These are phyloP conservation scores for Falco novaeseelandiae DNA, from an alignment of 2,797 vertebrate genomes.

Conservation along the genomic window DNA sequence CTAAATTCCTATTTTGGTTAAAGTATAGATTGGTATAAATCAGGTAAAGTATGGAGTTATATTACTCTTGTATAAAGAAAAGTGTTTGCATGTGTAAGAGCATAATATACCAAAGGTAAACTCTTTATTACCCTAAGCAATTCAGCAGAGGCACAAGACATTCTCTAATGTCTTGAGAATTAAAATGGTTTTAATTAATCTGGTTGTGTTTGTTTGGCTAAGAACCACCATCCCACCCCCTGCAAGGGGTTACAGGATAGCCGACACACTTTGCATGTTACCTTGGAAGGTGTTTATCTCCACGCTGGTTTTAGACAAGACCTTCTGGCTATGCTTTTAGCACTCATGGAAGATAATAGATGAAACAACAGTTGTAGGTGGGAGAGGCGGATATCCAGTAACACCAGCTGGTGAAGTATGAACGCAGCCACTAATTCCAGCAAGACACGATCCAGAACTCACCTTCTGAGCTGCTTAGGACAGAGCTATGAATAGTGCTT, in stretches of 20 bases:
- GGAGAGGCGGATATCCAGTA: neutral
- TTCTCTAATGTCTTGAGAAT: neutral
- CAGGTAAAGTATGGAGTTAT: neutral
- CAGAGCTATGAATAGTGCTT: neutral
- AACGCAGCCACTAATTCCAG: neutral
- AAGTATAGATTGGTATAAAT: neutral
- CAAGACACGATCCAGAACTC: neutral
- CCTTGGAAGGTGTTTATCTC: neutral
- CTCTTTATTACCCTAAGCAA: neutral
- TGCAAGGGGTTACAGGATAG: neutral
- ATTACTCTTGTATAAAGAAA: neutral
- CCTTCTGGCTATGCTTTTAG: neutral
- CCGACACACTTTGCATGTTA: neutral
- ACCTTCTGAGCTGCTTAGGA: neutral
- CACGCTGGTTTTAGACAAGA: neutral
- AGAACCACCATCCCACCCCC: rapidly evolving
- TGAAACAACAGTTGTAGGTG: neutral
- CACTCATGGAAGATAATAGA: neutral
- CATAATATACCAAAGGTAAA: neutral
- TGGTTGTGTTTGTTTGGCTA: neutral
- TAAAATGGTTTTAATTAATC: neutral
- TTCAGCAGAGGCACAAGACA: neutral
- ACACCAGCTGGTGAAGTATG: neutral
- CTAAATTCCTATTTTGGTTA: neutral
- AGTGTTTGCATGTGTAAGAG: neutral